A percentile compares a stretch with the other conserved stretches of the same genome.
These are phyloP conservation scores for Boloria euphrosyne DNA, from an alignment of 2,888 invertebrate genomes.

Conservation along the genomic window DNA sequence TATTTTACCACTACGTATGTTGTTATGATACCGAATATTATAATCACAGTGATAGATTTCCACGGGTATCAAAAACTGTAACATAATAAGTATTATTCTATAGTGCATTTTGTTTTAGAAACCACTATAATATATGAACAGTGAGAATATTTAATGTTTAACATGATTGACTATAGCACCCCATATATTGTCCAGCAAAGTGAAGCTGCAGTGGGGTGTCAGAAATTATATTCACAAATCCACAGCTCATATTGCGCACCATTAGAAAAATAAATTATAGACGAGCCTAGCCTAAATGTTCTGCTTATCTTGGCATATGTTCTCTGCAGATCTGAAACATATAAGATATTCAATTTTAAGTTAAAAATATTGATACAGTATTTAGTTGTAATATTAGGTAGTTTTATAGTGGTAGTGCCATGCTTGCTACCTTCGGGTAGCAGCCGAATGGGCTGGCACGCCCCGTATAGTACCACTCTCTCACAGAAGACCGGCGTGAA, in stretches of 20 bases:
- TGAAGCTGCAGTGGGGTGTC: conserved; percentile 61
- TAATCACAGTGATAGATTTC: conserved; percentile 56
- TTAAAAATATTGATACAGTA: neutral
- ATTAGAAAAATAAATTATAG: conserved; percentile 82
- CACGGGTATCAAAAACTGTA: conserved; percentile 57
- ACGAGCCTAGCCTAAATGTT: conserved; percentile 72
- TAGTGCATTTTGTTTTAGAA: conserved; percentile 67
- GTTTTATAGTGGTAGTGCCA: too few relatives aligned
- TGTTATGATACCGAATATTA: conserved; percentile 46
- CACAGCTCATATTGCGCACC: conserved; percentile 81
- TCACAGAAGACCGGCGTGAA: too few relatives aligned
- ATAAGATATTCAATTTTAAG: neutral
- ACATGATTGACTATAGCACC: conserved; percentile 79
- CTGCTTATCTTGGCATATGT: conserved; percentile 81
- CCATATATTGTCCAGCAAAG: conserved; percentile 72
- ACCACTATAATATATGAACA: conserved; percentile 60
- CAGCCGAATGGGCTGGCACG: too few relatives aligned
- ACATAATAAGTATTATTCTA: conserved; percentile 54
- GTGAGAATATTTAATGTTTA: conserved; percentile 65
- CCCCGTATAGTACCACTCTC: too few relatives aligned
- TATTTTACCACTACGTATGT: conserved; percentile 46
- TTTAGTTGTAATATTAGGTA: too few relatives aligned
- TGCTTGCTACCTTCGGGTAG: too few relatives aligned
- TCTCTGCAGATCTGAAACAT: conserved; percentile 77
- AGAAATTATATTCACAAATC: conserved; percentile 76